Base-by-base conservation (phyloP, 2,113 vertebrate genomes). In the Dasyornis broadbenti region DNA sequence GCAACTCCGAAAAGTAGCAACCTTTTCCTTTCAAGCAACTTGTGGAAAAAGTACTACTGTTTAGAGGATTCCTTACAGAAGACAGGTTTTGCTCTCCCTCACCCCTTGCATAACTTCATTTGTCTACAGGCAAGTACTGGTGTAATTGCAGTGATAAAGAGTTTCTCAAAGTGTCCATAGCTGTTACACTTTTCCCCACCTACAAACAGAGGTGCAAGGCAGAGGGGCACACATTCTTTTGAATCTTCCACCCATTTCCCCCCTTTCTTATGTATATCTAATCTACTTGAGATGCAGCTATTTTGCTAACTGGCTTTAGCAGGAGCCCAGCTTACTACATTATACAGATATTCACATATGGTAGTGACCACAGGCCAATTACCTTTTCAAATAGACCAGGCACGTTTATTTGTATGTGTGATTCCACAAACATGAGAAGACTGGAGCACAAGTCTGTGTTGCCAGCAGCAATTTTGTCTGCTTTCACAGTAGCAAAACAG, bases 401-500 rank as follows among this genome's bases (percentile, higher is more conserved):
- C 54, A 15, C 15, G 1, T 95, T 96, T 94, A 94, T 96, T 97
- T 96, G 90, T 80, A 54, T 90, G 93, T 57, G 77, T 54, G 92
- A 96, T 97, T 96, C 93, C 94, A 94, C 80, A 96, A 96, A 96
- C 95, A 94, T 92, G 71, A 91, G 93, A 97, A 90, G 89, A 86
- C 71, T 72, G 57, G 65, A 92, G 81, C 28, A 47, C 37, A 86
- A 82, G 85, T 61, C 87, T 82, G 81, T 71, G 71, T 94, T 91
- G 96, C 97, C 96, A 96, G 95, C 84, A 97, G 95, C 95, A 96
- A 92, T 95, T 95, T 76, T 83, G 73, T 76, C 92, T 92, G 89
- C 85, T 87, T 94, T 93, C 95, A 91, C 93, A 91, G 95, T 91
- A 97, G 95, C 96, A 97, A 94, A 97, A 91, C 93, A 97, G 85